Evolutionary conservation across 2,888 invertebrate species (phyloP).

Genomic region (Phoronis australis): DNA sequence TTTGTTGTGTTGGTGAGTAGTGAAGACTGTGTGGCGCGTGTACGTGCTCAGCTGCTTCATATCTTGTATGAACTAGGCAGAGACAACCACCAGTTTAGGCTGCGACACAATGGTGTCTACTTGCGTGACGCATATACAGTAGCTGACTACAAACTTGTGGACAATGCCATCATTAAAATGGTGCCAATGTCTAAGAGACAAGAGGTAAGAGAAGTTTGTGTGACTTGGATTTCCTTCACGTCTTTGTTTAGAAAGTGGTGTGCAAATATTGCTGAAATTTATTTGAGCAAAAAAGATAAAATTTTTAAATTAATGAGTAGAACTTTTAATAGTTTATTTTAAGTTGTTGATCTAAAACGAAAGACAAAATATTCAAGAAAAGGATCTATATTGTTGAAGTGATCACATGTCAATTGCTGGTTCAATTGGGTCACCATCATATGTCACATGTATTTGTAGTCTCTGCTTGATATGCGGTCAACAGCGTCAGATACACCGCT

Average conservation of each 20-base stretch:
- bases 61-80: conserved; percentile 40
- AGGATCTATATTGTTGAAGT: too few species aligned
- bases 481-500: conserved; percentile 24
- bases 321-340: too few species aligned
- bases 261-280: not conserved
- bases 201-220: conserved; percentile 24
- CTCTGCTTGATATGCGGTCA: conserved; percentile 23
- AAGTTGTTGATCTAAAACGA: too few species aligned
- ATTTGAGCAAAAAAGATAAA: not conserved
- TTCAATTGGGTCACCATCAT: too few species aligned
- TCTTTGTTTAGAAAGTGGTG: not conserved
- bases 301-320: not conserved
- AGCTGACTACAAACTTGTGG: conserved; percentile 36
- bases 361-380: too few species aligned
- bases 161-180: conserved; percentile 42
- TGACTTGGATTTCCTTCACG: not conserved
- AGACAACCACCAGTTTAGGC: conserved; percentile 41
- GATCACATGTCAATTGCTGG: too few species aligned
- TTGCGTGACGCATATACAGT: conserved; percentile 39
- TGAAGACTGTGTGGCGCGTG: conserved; percentile 36
- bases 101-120: conserved; percentile 42
- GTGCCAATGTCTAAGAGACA: conserved; percentile 31
- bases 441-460: too few species aligned
- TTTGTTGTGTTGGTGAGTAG: conserved; percentile 38
- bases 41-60: conserved; percentile 44